Percentiles rank a stretch among this genome's conserved stretches.
These are phyloP conservation scores for Tipula vernalis DNA, from an alignment of 2,888 invertebrate genomes.

Conservation along the genomic window DNA sequence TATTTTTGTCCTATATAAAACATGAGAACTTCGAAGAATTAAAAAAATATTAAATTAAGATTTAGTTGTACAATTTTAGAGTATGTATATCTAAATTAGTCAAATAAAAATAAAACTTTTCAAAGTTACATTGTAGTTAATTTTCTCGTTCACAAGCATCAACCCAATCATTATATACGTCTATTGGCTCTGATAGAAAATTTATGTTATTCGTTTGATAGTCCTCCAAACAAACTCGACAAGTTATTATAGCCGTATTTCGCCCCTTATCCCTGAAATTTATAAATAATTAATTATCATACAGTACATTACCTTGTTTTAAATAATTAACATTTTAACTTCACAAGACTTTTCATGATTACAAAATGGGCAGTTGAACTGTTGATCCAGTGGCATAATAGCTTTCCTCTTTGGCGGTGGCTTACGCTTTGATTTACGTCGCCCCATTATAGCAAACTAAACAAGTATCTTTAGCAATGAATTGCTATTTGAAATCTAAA, in stretches of 20 bases:
- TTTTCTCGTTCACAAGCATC: conserved; percentile 97
- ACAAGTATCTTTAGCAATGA: not conserved
- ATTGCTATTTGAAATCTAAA: not conserved
- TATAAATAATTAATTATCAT: not conserved
- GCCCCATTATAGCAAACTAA: conserved; percentile 57
- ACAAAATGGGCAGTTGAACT: conserved; percentile 98
- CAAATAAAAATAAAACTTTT: not conserved
- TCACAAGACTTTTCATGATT: conserved; percentile 99
- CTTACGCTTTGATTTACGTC: conserved; percentile 93
- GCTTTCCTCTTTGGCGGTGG: conserved; percentile 90
- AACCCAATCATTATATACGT: conserved; percentile 99
- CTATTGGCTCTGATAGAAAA: conserved; percentile 91
- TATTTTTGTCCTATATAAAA: conserved; percentile 80
- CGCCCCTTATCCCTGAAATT: conserved; percentile 78
- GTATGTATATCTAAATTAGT: not conserved
- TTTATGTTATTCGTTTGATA: conserved; percentile 92
- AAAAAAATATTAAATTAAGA: not conserved
- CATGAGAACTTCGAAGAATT: conserved; percentile 37
- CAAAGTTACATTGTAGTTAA: conserved; percentile 30
- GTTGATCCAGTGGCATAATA: conserved; percentile 84
- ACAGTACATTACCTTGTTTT: conserved; percentile 12
- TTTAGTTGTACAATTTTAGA: not conserved
- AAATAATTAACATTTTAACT: conserved; percentile 90
- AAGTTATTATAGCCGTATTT: conserved; percentile 89
- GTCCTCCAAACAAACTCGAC: conserved; percentile 91